These are phyloP conservation scores for Tetramorium simillimum DNA, from an alignment of 1,140 invertebrate genomes.

Conservation along the genomic window DNA sequence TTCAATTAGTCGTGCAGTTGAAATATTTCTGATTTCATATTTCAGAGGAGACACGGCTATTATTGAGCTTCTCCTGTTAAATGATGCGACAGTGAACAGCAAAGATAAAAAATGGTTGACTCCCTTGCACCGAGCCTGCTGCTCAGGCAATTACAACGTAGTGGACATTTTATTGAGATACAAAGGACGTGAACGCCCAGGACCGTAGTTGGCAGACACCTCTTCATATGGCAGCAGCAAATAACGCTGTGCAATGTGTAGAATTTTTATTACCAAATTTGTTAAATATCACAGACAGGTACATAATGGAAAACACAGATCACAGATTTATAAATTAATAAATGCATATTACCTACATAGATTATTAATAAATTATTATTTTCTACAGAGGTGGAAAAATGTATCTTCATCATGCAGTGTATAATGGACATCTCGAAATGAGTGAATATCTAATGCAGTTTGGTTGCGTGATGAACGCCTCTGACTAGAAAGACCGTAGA, in stretches of 20 bases:
- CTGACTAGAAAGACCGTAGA: constrained; percentile 88
- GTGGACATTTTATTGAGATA: constrained; percentile 87
- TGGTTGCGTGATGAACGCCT: constrained; percentile 88
- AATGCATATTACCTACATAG: too few species aligned
- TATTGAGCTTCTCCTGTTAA: constrained; percentile 85
- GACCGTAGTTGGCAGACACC: constrained; percentile 89
- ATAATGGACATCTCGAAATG: constrained; percentile 87
- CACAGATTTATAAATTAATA: too few species aligned
- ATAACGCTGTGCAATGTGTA: constrained; percentile 87
- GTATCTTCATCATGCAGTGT: constrained; percentile 88
- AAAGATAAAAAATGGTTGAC: constrained; percentile 89
- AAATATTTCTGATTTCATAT: constrained; percentile 24
- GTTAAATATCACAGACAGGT: constrained; percentile 87
- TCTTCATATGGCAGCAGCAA: constrained; percentile 87
- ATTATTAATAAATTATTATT: too few species aligned
- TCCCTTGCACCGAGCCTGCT: constrained; percentile 89
- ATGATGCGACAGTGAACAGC: constrained; percentile 87
- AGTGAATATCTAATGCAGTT: constrained; percentile 85
- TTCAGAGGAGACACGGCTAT: constrained; percentile 87
- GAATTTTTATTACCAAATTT: constrained; percentile 85
- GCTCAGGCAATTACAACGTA: constrained; percentile 84
- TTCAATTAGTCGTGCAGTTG: not conserved
- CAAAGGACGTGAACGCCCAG: constrained; percentile 86
- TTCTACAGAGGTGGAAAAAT: too few species aligned
- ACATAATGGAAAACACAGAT: too few species aligned